Base-by-base conservation (phyloP, 2,888 invertebrate genomes). In the Hymenopus coronatus region DNA sequence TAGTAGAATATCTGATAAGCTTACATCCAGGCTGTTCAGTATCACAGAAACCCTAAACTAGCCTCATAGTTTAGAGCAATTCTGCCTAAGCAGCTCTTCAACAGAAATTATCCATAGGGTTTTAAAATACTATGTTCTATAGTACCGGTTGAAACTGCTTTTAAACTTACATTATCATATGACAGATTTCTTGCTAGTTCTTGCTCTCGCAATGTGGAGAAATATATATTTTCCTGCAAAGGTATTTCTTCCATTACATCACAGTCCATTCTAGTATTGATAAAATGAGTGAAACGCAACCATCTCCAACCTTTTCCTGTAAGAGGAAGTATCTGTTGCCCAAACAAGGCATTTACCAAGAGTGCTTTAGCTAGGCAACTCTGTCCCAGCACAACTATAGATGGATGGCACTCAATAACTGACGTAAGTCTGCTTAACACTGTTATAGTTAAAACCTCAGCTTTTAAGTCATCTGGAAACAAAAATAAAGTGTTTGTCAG, bases 321-420 rank as follows among this genome's bases (percentile, higher is more conserved):
- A 0, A 94, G 91, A 83, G 97, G 97, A 90, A 97, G 93, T 90
- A 97, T 93, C 33, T 94, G 93, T 89, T 95, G 94, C 0, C 96
- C 96, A 88, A 98, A 94, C 86, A 98, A 93, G 90, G 95, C 95
- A 93, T 98, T 97, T 27, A 97, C 94, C 88, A 98, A 93, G 14
- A 96, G 93, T 0, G 96, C 96, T 92, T 96, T 96, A 0, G 96
- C 96, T 90, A 95, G 94, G n/a, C 95, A 94, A 89, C 95, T 95
- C 91, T 96, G 96, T 46, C 97, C 97, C 90, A 97, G 94, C 20
- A 97, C 93, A n/a, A 97, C 94, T 87, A 97, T 94, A 15, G 96
- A 95, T 0, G 96, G 96, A n/a, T 94, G 94, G 54, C 95, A 94
- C 70, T 93, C 93, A 83, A 95, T 91, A 33, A 92, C 91, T 88